A percentile compares a stretch with the other conserved stretches of the same genome.
Conservation (phyloP, 2,888 invertebrate genomes). For the Andricus curvator region DNA sequence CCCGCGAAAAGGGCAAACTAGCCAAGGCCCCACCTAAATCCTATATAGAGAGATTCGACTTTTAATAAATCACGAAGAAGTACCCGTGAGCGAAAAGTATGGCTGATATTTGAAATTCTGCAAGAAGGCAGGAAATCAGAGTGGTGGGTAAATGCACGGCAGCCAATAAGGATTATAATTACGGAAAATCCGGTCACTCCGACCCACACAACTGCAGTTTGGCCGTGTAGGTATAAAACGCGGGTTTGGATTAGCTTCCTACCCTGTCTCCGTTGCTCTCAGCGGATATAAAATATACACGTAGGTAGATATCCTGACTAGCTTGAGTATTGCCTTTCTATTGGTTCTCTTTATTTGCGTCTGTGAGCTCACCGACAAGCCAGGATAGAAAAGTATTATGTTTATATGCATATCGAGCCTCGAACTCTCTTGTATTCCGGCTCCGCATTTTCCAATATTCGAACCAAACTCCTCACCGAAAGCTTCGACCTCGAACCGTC, state of each 20-base stretch:
- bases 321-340: constrained; percentile 44
- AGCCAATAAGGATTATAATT: constrained; percentile 37
- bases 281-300: constrained; percentile 64
- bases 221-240: constrained; percentile 31
- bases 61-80: neutral
- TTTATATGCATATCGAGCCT: constrained; percentile 77
- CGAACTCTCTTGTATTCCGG: constrained; percentile 69
- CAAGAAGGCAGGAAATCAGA: constrained; percentile 4
- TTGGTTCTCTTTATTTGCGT: constrained; percentile 26
- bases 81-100: neutral
- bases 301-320: constrained; percentile 61
- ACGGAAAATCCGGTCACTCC: constrained; percentile 28
- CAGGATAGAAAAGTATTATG: constrained; percentile 74
- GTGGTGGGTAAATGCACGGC: neutral
- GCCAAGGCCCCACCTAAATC: neutral
- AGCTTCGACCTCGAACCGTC: constrained; percentile 72
- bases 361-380: constrained; percentile 42
- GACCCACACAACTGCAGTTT: constrained; percentile 10
- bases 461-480: constrained; percentile 72
- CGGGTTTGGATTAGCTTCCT: constrained; percentile 56
- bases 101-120: constrained; percentile 12
- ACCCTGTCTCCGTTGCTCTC: constrained; percentile 28
- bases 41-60: neutral
- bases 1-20: no score
- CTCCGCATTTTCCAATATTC: constrained; percentile 77